Evolutionary conservation across 2,888 invertebrate genomes (phyloP), one percentile per base, ranked within the genome.

Genomic region (Euplexia lucipara): DNA sequence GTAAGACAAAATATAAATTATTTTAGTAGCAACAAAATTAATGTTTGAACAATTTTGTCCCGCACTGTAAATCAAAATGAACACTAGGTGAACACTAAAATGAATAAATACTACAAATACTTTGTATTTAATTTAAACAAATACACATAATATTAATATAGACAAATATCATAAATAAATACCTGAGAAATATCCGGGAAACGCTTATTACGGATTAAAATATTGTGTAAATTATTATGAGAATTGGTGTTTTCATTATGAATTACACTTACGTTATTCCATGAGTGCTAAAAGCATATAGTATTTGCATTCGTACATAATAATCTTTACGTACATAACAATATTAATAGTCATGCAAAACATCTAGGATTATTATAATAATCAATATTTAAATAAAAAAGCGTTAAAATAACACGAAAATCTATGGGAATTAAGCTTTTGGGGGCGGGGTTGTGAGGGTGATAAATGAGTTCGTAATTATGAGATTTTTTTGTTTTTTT

Each of bases 371-470:
- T 68, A 37, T 64, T 16, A 41, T 48, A 56, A 44, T 72, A 57
- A 52, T 82, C 14, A 32, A 79, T 82, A 81, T 75, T 78, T 75
- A 85, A 89, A 86, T 84, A 85, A 91, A 91, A 76, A 92, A 93
- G 93, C 93, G 78, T 81, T 79, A 91, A 92, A 91, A 89, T 85
- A 91, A 90, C 82, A 87, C 87, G 83, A 91, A 85, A 32, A 56
- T 87, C 92, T 93, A 93, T 86, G 78, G 88, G 92, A 88, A 86
- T 74, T 82, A 93, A 93, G 93, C 93, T 86, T 89, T 82, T 84
- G 71, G 85, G 90, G 90, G 85, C 83, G 70, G 85, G 85, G 81
- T 84, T 67, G 52, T 72, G 74, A 79, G 81, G 79, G 51, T 86
- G 81, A 77, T 66, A 64, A 61, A 75, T 78, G 79, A 60, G 52